phyloP scores from a whole-genome alignment of 2,888 invertebrate species.

The Platycnemis pennipes region DNA sequence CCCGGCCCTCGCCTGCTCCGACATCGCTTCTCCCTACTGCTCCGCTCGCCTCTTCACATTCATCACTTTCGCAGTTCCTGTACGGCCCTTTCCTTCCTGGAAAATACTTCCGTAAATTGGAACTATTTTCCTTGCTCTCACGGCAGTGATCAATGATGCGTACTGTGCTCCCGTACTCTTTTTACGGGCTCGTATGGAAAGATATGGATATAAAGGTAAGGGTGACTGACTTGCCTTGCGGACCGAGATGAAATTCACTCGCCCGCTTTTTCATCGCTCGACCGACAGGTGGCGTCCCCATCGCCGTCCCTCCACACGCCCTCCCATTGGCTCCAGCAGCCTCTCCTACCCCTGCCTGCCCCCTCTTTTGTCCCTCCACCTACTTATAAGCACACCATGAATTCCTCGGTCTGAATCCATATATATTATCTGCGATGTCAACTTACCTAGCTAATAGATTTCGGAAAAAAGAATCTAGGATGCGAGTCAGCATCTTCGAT shows the following conservation, averaged over 20 bases:
- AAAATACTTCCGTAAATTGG: conserved; percentile 46
- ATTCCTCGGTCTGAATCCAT: not conserved
- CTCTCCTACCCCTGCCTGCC: not conserved
- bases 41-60: not conserved
- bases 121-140: conserved; percentile 53
- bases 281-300: not conserved
- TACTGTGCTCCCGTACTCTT: conserved; percentile 13
- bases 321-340: not conserved
- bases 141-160: conserved; percentile 61
- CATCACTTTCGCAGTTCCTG: not conserved
- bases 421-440: not conserved
- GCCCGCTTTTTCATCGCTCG: not conserved
- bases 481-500: too few relatives aligned
- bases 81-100: conserved; percentile 1
- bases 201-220: conserved; percentile 22
- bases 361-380: not conserved
- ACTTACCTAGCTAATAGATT: not conserved
- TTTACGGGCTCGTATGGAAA: not conserved
- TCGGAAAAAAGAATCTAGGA: too few relatives aligned
- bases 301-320: not conserved
- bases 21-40: not conserved
- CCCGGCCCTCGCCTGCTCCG: not conserved
- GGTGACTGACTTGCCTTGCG: conserved; percentile 41
- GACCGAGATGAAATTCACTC: conserved; percentile 33
- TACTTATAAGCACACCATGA: not conserved